A percentile compares a stretch with the other conserved stretches of the same genome.
Conservation (phyloP, 2,797 vertebrate species). For the Myotis vivesi region DNA sequence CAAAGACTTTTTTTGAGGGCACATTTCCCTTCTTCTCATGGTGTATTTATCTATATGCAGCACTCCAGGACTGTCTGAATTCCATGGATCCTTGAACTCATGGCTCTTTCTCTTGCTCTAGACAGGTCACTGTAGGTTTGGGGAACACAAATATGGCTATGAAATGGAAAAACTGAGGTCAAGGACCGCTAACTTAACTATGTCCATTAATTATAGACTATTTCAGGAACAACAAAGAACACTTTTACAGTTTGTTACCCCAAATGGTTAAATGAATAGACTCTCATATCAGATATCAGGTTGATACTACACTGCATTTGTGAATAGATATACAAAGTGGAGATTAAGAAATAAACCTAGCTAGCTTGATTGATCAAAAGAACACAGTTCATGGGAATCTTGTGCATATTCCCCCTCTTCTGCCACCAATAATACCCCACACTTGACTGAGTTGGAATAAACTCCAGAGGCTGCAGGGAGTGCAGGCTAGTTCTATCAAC, state of each 20-base stretch:
- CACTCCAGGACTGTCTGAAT: not conserved
- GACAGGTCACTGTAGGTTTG: slow-evolving; percentile 64
- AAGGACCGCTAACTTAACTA: not conserved
- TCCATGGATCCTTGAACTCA: slow-evolving; percentile 44
- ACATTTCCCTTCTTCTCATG: not conserved
- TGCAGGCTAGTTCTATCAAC: not conserved
- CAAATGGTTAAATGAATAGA: not conserved
- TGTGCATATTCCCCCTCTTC: not conserved
- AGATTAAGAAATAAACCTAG: not conserved
- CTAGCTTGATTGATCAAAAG: not conserved
- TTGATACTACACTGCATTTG: not conserved
- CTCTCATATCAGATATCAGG: not conserved
- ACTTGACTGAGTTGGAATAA: not conserved
- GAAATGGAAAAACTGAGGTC: slow-evolving; percentile 43
- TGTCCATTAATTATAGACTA: not conserved
- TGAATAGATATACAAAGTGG: not conserved
- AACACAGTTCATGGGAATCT: not conserved
- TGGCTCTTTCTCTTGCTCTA: slow-evolving; percentile 60
- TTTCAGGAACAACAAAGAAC: not conserved
- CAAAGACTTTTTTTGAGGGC: not conserved
- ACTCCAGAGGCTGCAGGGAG: not conserved
- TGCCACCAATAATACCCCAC: not conserved
- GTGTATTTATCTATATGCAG: slow-evolving; percentile 47
- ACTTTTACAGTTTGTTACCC: not conserved
- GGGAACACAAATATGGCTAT: slow-evolving; percentile 62